Evolutionary conservation across 2,797 vertebrate genomes (phyloP).

Genomic region (Psittacula echo): DNA sequence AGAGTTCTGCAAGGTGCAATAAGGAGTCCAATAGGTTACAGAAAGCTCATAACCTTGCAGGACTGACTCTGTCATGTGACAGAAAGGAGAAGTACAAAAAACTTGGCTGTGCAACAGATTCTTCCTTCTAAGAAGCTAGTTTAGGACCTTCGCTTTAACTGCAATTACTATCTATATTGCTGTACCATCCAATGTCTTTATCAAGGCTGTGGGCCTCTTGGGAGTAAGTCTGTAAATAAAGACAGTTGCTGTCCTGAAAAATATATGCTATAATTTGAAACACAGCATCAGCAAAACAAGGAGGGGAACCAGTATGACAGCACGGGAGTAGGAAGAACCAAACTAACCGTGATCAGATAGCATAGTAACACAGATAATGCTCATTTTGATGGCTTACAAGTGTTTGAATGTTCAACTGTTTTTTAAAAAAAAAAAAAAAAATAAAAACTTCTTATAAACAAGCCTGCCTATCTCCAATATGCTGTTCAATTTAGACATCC

Average conservation of each 20-base stretch:
- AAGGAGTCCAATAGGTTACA: not conserved
- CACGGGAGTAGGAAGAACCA: not conserved
- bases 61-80: not conserved
- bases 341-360: not conserved
- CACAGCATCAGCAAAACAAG: not conserved
- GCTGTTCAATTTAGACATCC: not conserved
- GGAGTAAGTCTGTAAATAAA: not conserved
- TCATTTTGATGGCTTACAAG: not conserved
- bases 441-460: not conserved
- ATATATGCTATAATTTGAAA: not conserved
- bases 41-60: not conserved
- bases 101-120: not conserved
- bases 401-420: not conserved
- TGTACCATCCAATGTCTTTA: not conserved
- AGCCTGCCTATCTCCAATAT: not conserved
- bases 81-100: not conserved
- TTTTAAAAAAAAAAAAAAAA: not conserved
- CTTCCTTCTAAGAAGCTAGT: not conserved
- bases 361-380: rapidly evolving
- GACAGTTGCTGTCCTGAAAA: not conserved
- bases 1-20: not conserved
- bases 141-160: not conserved
- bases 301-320: rapidly evolving
- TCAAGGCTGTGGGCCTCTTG: not conserved
- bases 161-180: not conserved